A percentile compares a stretch with the other conserved stretches of the same genome.
Conservation (phyloP, 2,113 vertebrate genomes). For the Tachuris rubrigastra region DNA sequence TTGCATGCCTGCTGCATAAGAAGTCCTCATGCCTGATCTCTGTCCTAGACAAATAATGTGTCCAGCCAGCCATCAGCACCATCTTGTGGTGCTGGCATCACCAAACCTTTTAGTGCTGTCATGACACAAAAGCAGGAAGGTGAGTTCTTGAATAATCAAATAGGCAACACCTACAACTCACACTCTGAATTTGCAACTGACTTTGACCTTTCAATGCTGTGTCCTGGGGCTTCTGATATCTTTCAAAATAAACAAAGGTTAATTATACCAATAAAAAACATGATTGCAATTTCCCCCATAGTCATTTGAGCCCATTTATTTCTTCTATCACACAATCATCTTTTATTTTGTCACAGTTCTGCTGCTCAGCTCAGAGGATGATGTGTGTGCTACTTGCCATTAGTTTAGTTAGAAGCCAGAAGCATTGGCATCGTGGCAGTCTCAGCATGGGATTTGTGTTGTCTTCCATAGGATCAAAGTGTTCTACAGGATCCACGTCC, state of each 20-base stretch:
- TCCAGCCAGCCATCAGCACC: background rate
- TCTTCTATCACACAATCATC: background rate
- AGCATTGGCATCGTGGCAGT: background rate
- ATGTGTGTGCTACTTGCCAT: background rate
- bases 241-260: background rate
- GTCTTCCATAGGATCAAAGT: background rate
- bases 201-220: background rate
- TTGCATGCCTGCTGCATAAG: background rate
- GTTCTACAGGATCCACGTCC: background rate
- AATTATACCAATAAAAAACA: background rate
- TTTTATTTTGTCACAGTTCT: background rate
- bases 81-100: conserved; percentile 16
- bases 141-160: background rate
- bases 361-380: background rate
- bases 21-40: background rate
- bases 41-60: background rate
- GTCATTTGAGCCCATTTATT: background rate
- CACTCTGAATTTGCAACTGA: background rate
- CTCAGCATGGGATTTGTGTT: background rate
- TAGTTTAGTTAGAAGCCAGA: background rate
- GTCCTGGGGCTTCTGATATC: background rate
- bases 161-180: background rate
- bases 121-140: background rate
- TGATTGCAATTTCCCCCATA: accelerated
- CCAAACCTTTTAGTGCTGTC: background rate